A percentile compares a stretch with the other conserved stretches of the same genome.
phyloP scores from a whole-genome alignment of 2,888 invertebrate species.

The Synergus umbraculus region DNA sequence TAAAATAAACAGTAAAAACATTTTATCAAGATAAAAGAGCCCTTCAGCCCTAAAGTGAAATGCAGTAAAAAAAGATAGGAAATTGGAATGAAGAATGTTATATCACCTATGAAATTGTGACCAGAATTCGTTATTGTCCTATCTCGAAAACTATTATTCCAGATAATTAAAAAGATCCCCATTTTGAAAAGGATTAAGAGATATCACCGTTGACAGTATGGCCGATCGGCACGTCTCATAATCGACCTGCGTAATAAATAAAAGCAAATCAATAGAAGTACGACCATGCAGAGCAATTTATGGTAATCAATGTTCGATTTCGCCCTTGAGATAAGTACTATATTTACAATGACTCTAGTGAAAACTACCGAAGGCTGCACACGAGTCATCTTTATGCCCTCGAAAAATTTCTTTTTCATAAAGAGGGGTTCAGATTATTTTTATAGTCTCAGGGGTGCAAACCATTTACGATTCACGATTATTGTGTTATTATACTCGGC shows the following conservation, averaged over 20 bases:
- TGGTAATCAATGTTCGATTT: conserved; percentile 54
- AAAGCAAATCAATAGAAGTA: conserved; percentile 16
- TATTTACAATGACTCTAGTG: neutral
- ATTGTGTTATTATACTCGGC: no score
- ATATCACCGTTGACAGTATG: neutral
- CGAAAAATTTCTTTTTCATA: neutral
- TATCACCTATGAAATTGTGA: neutral
- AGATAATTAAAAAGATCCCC: neutral
- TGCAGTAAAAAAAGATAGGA: neutral
- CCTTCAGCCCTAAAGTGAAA: neutral
- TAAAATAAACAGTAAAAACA: conserved; percentile 9
- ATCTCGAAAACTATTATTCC: neutral
- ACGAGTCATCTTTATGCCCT: neutral
- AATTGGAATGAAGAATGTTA: conserved; percentile 1
- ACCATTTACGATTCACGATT: neutral
- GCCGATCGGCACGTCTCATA: neutral
- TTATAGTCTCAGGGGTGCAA: neutral
- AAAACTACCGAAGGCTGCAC: neutral
- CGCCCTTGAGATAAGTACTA: conserved; percentile 13
- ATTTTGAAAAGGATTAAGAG: neutral
- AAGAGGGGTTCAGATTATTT: neutral
- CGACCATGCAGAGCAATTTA: conserved; percentile 42
- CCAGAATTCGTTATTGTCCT: neutral
- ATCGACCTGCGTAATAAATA: neutral
- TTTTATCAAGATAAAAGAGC: neutral